phyloP scores from a whole-genome alignment of 2,797 vertebrate genomes.

The Synaphobranchus kaupii region DNA sequence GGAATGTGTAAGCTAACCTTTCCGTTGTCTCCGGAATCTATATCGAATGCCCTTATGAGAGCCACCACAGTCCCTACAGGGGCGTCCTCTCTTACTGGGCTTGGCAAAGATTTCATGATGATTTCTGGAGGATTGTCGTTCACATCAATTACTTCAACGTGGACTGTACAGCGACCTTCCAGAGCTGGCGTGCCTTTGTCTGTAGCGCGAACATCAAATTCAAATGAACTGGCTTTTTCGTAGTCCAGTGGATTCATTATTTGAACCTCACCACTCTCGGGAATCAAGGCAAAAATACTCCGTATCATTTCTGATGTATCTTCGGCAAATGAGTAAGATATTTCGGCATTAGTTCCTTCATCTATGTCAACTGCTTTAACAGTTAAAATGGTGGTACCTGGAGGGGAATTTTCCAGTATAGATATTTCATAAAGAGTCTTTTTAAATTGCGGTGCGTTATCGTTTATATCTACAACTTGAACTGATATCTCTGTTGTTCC shows the following conservation, averaged over 20 bases:
- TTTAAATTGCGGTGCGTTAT: constrained; percentile 57
- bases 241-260: constrained; percentile 57
- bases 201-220: constrained; percentile 54
- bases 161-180: constrained; percentile 57
- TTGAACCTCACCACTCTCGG: constrained; percentile 53
- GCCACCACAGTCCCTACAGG: constrained; percentile 41
- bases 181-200: constrained; percentile 58
- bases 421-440: constrained; percentile 47
- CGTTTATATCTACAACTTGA: constrained; percentile 55
- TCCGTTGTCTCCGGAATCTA: constrained; percentile 45
- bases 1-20: constrained; percentile 32
- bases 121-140: constrained; percentile 54
- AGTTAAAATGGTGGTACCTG: constrained; percentile 36
- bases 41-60: constrained; percentile 46
- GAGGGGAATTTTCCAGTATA: constrained; percentile 40
- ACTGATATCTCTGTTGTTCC: constrained; percentile 48
- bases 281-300: constrained; percentile 40
- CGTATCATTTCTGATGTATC: constrained; percentile 29
- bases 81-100: constrained; percentile 45
- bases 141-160: constrained; percentile 58
- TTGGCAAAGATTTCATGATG: constrained; percentile 37
- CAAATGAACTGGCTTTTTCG: constrained; percentile 46
- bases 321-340: constrained; percentile 59
- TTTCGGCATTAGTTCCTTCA: constrained; percentile 45
- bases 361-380: constrained; percentile 52